phyloP scores from a whole-genome alignment of 1,140 invertebrate genomes.

The Charaxes varanes region DNA sequence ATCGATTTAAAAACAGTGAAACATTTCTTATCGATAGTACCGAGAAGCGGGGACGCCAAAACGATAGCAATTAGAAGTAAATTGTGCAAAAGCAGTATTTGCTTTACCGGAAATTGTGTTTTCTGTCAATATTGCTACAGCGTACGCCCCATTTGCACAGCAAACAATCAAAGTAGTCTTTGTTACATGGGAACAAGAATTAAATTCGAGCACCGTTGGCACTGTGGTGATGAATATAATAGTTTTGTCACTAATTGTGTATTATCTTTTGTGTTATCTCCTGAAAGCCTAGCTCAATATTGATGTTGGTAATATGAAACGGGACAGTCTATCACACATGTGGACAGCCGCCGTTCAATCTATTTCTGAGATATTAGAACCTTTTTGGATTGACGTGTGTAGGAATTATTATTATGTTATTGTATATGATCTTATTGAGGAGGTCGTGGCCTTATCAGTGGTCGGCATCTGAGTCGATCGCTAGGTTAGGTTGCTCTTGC shows the following conservation, averaged over 20 bases:
- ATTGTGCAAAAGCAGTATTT: conserved; percentile 41
- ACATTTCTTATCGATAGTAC: too few relatives aligned
- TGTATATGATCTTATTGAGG: too few relatives aligned
- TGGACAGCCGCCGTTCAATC: too few relatives aligned
- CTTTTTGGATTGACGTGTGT: too few relatives aligned
- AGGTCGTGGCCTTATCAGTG: too few relatives aligned
- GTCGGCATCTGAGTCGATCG: too few relatives aligned
- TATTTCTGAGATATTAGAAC: too few relatives aligned
- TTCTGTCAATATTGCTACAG: conserved; percentile 37
- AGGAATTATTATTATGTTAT: too few relatives aligned
- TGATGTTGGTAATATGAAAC: conserved; percentile 17
- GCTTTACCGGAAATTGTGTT: conserved; percentile 45
- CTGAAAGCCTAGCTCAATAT: conserved; percentile 23
- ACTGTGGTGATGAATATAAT: conserved; percentile 10
- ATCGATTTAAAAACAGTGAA: too few relatives aligned
- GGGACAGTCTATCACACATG: conserved; percentile 7
- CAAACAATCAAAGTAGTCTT: conserved; percentile 4
- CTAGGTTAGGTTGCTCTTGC: too few relatives aligned
- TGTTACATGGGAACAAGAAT: conserved; percentile 12
- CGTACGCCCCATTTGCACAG: not conserved
- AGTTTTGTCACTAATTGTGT: conserved; percentile 28
- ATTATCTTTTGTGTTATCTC: conserved; percentile 13
- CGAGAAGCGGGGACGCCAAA: conserved; percentile 4
- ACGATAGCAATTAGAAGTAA: conserved; percentile 39
- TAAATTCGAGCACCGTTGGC: conserved; percentile 1